Evolutionary conservation across 2,797 vertebrate genomes (phyloP).

Genomic region (Rallus crepitans): DNA sequence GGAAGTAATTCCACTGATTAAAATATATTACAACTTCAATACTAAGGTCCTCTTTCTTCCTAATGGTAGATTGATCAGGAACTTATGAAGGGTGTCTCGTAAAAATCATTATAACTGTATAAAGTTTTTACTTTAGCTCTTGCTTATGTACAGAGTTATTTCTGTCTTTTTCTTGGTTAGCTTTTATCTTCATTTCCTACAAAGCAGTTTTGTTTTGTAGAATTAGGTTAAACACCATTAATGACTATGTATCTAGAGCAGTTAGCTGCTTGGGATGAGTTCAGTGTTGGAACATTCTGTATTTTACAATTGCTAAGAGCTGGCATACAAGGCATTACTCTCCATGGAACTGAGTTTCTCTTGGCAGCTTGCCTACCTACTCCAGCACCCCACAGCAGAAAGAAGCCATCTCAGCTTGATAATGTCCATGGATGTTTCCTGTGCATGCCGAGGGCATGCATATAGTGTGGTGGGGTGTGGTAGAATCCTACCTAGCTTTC

Average conservation of each 20-base stretch:
- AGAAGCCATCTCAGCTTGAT: background rate
- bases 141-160: background rate
- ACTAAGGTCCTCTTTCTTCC: background rate
- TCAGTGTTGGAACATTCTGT: background rate
- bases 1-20: background rate
- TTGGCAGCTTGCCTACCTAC: conserved; percentile 8
- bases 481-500: background rate
- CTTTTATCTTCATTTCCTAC: background rate
- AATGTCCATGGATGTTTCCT: background rate
- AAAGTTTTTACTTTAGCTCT: background rate
- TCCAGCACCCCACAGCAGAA: background rate
- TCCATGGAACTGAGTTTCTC: background rate
- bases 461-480: background rate
- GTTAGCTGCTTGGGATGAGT: conserved; percentile 5
- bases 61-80: background rate
- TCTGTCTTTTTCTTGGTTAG: background rate
- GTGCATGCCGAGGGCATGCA: no score
- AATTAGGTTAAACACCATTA: conserved; percentile 35
- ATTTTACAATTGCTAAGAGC: background rate
- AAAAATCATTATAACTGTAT: background rate
- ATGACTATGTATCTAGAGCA: background rate
- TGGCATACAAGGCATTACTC: background rate
- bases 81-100: background rate
- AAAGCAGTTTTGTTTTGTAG: background rate
- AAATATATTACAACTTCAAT: background rate